phyloP scores from a whole-genome alignment of 2,113 vertebrate genomes.

The Lepus europaeus region DNA sequence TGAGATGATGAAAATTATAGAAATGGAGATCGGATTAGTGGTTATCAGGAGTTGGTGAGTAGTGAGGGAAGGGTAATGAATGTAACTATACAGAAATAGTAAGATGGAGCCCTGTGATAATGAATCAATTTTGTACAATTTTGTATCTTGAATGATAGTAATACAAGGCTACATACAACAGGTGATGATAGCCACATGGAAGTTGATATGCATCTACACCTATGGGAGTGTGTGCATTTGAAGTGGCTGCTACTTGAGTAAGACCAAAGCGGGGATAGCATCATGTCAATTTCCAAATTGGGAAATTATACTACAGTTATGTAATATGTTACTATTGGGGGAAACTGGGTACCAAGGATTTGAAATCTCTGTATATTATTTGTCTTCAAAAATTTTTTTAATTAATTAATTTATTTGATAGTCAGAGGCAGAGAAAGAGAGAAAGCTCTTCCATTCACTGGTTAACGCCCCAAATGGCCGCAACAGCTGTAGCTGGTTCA shows the following conservation, averaged over 20 bases:
- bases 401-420: too few species aligned
- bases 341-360: not conserved
- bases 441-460: too few species aligned
- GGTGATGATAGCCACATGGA: not conserved
- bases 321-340: not conserved
- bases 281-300: too few species aligned
- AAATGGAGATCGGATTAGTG: not conserved
- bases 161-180: slow-evolving; percentile 9
- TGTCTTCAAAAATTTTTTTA: too few species aligned
- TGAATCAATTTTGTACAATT: not conserved
- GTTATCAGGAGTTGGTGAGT: not conserved
- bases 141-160: not conserved
- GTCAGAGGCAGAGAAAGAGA: too few species aligned
- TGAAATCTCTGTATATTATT: not conserved
- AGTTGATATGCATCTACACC: not conserved
- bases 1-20: not conserved
- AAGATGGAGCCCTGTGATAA: not conserved
- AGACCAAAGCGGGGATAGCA: too few species aligned
- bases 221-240: not conserved
- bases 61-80: not conserved
- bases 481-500: too few species aligned
- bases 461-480: too few species aligned
- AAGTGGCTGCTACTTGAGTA: not conserved
- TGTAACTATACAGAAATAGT: not conserved
- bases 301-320: not conserved